These are phyloP conservation scores for Spodoptera exigua DNA, from an alignment of 2,888 invertebrate genomes.

Conservation along the genomic window DNA sequence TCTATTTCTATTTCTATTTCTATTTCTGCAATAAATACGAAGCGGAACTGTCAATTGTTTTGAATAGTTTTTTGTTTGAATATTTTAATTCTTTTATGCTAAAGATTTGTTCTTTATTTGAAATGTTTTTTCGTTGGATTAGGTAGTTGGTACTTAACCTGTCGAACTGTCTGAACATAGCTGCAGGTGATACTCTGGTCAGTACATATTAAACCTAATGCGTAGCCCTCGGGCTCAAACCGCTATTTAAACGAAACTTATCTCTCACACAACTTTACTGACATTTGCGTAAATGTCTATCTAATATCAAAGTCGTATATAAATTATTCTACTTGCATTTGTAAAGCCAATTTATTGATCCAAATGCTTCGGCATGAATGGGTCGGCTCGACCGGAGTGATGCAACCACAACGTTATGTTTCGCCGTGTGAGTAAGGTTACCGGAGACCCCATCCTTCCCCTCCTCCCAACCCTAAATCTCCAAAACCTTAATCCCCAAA, in stretches of 20 bases:
- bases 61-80: neutral
- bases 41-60: constrained; percentile 16
- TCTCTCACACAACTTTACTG: constrained; percentile 30
- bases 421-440: too few species aligned
- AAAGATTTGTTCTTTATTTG: constrained; percentile 5
- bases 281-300: constrained; percentile 36
- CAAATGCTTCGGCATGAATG: too few species aligned
- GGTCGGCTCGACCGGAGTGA: too few species aligned
- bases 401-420: constrained; percentile 13
- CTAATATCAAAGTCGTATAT: constrained; percentile 19
- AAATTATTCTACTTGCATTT: neutral
- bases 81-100: constrained; percentile 10
- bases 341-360: neutral
- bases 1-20: too few species aligned
- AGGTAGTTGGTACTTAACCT: too few species aligned
- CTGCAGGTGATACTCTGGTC: neutral
- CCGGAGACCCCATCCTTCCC: too few species aligned
- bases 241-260: constrained; percentile 14
- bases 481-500: too few species aligned
- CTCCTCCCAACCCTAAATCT: too few species aligned
- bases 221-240: constrained; percentile 9
- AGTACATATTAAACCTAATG: neutral
- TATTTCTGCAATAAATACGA: constrained; percentile 9
- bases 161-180: too few species aligned
- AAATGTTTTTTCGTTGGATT: neutral